A percentile compares a stretch with the other conserved stretches of the same genome.
phyloP scores from a whole-genome alignment of 2,888 invertebrate species.

The Caradrina kadenii region DNA sequence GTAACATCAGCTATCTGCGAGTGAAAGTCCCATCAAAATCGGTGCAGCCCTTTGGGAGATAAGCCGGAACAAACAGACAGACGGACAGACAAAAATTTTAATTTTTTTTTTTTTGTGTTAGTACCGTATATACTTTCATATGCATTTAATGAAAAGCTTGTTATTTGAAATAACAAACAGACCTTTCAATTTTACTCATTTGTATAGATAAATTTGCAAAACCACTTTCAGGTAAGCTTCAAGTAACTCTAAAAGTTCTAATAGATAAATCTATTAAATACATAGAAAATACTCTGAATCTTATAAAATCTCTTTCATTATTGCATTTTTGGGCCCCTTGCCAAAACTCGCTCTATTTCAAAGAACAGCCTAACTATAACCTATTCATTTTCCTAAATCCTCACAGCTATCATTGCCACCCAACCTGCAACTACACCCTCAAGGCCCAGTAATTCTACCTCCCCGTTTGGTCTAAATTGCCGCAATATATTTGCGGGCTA shows the following conservation, averaged over 20 bases:
- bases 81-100: too few species aligned
- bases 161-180: too few species aligned
- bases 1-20: too few species aligned
- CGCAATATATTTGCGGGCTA: conserved; percentile 81
- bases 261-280: neutral
- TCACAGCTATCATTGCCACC: conserved; percentile 52
- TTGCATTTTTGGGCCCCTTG: conserved; percentile 22
- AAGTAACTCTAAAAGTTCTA: neutral
- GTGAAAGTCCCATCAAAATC: too few species aligned
- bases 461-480: conserved; percentile 75
- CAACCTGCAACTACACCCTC: conserved; percentile 59
- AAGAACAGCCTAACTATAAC: conserved; percentile 28
- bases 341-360: conserved; percentile 31
- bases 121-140: too few species aligned
- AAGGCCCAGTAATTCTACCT: conserved; percentile 70
- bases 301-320: neutral
- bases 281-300: neutral
- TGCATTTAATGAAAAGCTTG: too few species aligned
- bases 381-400: conserved; percentile 44
- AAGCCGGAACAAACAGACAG: too few species aligned
- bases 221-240: neutral
- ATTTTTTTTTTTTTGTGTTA: too few species aligned
- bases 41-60: too few species aligned
- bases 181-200: too few species aligned
- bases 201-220: too few species aligned